Evolutionary conservation across 2,797 vertebrate species (phyloP).

Genomic region (Gymnothorax reevesii): DNA sequence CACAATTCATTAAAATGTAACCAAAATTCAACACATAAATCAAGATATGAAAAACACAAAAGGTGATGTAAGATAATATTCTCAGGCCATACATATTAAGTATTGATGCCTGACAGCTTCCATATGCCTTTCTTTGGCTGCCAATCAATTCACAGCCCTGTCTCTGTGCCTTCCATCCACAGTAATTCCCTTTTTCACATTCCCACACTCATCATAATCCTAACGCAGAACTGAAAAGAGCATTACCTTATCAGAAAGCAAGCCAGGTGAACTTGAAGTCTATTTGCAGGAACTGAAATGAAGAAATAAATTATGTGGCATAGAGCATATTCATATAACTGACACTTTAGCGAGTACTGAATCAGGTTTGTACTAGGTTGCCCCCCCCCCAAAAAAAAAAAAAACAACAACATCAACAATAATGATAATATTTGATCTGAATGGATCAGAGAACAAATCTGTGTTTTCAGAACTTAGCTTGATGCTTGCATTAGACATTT

Average conservation of each 20-base stretch:
- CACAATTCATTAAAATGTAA: background rate
- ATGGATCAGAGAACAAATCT: background rate
- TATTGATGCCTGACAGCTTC: background rate
- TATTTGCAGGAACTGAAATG: background rate
- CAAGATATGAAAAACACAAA: background rate
- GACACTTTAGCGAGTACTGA: background rate
- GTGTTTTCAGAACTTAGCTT: background rate
- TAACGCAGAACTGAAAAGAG: background rate
- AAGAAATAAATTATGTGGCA: background rate
- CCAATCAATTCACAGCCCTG: constrained; percentile 11
- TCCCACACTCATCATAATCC: constrained; percentile 8
- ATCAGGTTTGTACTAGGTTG: background rate
- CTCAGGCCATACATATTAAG: background rate
- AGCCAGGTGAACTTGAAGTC: background rate
- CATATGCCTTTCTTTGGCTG: background rate
- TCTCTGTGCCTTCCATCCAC: background rate
- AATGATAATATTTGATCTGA: background rate
- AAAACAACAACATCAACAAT: background rate
- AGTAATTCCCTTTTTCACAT: constrained; percentile 5
- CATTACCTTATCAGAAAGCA: background rate
- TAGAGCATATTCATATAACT: background rate
- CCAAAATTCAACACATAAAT: background rate
- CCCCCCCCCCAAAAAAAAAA: background rate
- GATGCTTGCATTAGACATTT: background rate
- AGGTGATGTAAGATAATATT: background rate